Percentiles rank a stretch among this genome's conserved stretches.
Evolutionary conservation across 2,113 vertebrate genomes (phyloP).

Genomic region (Protobothrops flavoviridis): DNA sequence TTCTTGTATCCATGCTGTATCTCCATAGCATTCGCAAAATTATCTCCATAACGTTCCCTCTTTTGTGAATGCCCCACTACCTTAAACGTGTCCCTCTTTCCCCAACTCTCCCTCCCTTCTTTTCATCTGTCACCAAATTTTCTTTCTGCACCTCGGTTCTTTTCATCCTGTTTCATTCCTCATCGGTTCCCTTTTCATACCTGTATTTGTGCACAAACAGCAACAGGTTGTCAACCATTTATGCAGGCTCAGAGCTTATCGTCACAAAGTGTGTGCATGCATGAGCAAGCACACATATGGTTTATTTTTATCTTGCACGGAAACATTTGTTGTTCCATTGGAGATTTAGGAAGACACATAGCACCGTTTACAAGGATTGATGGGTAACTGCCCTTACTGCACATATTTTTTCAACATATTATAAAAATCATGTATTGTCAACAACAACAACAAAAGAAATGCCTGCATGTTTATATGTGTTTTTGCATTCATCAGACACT

Average conservation of each 20-base stretch:
- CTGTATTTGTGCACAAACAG: neutral
- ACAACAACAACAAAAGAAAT: neutral
- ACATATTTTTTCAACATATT: neutral
- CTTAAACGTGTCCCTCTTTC: neutral
- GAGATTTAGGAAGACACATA: neutral
- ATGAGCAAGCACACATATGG: neutral
- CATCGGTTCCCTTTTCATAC: neutral
- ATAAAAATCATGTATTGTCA: neutral
- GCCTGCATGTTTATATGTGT: neutral
- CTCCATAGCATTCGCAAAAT: neutral
- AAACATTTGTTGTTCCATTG: neutral
- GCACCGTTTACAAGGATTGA: neutral
- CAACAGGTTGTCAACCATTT: neutral
- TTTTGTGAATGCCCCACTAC: neutral
- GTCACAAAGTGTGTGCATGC: no score
- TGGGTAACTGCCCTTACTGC: neutral
- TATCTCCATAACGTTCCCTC: no score
- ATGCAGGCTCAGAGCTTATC: neutral
- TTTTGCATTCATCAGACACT: neutral
- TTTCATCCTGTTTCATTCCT: neutral
- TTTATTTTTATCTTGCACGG: neutral
- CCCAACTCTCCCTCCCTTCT: neutral
- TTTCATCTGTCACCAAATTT: neutral
- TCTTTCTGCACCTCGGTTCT: no score
- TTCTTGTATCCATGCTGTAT: neutral